phyloP scores from a whole-genome alignment of 2,113 vertebrate genomes.

The Motacilla alba region DNA sequence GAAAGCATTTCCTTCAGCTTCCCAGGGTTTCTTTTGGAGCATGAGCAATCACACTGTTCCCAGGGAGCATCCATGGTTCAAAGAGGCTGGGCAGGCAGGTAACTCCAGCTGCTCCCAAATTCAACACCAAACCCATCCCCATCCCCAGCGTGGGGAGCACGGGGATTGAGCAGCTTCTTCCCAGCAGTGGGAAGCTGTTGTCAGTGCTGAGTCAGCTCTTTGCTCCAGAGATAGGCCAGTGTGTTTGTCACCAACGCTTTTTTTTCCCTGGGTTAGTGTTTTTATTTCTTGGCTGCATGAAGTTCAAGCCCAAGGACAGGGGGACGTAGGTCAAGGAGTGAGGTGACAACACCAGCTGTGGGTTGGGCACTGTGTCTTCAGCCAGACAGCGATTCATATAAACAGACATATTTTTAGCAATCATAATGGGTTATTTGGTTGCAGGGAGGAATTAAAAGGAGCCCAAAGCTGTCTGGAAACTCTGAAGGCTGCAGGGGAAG shows the following conservation, averaged over 20 bases:
- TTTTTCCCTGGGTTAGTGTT: background rate
- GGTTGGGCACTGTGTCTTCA: background rate
- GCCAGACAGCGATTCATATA: background rate
- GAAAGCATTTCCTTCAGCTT: background rate
- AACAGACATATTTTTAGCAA: background rate
- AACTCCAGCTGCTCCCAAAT: background rate
- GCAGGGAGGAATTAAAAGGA: background rate
- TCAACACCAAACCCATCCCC: background rate
- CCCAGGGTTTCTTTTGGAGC: background rate
- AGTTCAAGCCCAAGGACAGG: background rate
- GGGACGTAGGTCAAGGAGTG: background rate
- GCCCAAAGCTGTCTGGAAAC: background rate
- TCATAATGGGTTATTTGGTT: background rate
- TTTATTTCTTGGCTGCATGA: background rate
- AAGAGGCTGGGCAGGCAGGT: background rate
- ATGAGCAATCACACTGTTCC: background rate
- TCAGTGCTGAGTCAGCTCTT: background rate
- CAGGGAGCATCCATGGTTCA: background rate
- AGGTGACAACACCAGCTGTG: accelerated
- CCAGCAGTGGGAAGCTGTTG: background rate
- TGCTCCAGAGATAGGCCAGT: background rate
- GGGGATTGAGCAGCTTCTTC: background rate
- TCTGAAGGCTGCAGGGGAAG: background rate
- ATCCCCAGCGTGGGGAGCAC: accelerated
- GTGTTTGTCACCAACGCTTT: background rate